Conservation (phyloP, 2,113 vertebrate genomes). For the Rhinopomastus cyanomelas region DNA sequence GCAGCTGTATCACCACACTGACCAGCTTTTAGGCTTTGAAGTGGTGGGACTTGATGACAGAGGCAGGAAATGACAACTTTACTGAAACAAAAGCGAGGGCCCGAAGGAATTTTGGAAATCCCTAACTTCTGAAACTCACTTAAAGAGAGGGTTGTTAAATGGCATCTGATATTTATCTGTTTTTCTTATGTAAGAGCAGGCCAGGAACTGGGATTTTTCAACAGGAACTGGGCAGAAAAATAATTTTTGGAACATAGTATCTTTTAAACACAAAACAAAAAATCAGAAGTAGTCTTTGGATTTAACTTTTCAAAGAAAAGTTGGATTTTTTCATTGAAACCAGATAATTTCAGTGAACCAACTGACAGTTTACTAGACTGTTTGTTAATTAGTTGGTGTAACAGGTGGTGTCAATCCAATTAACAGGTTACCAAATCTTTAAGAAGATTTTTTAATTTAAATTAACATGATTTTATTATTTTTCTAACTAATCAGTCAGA, state of each 20-base stretch:
- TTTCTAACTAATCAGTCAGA: not conserved
- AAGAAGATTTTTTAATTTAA: too few relatives aligned
- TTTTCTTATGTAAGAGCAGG: not conserved
- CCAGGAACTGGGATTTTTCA: constrained; percentile 8
- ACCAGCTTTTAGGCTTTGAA: not conserved
- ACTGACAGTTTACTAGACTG: accelerated
- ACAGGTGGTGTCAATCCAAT: too few relatives aligned
- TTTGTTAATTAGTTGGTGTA: too few relatives aligned
- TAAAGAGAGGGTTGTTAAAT: not conserved
- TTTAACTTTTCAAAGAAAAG: not conserved
- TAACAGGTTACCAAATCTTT: not conserved
- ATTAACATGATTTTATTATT: not conserved
- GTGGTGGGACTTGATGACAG: not conserved
- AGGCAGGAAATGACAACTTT: not conserved
- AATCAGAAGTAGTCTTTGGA: not conserved
- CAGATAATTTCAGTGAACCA: not conserved
- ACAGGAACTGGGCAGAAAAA: not conserved
- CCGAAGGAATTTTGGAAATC: constrained; percentile 32
- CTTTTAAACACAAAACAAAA: not conserved
- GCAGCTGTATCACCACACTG: not conserved
- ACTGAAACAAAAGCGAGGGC: constrained; percentile 11
- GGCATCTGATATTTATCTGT: constrained; percentile 31
- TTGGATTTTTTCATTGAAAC: not conserved
- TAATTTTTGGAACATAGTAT: not conserved
- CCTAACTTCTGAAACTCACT: constrained; percentile 19